Percentiles rank a stretch among this genome's conserved stretches.
Conservation (phyloP, 1,140 invertebrate genomes). For the Mycetomoellerius zeteki region DNA sequence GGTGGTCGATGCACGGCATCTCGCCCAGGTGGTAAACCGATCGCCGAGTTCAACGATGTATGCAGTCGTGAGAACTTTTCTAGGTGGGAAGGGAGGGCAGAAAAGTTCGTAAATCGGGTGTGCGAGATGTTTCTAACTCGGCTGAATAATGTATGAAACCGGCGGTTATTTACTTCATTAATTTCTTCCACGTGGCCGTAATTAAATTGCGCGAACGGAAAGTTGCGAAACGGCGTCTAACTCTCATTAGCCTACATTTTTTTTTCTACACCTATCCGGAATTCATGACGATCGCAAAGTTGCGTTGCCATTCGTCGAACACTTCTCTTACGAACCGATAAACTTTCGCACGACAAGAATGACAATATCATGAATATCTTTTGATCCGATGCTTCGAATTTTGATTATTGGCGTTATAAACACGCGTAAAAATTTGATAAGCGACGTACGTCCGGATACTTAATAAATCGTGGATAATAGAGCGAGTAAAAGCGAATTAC, state of each 20-base stretch:
- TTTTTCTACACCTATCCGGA: not conserved
- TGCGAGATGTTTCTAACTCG: conserved; percentile 61
- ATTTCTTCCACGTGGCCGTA: conserved; percentile 62
- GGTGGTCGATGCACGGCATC: not conserved
- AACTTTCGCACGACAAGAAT: not conserved
- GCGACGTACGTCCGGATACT: conserved; percentile 32
- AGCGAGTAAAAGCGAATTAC: not conserved
- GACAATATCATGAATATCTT: not conserved
- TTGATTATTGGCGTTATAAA: not conserved
- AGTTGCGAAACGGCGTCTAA: conserved; percentile 55
- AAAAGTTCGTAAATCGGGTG: conserved; percentile 64
- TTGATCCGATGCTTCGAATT: not conserved
- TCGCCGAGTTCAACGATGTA: conserved; percentile 37
- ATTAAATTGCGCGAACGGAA: conserved; percentile 60
- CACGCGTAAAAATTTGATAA: not conserved
- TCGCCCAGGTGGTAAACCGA: conserved; percentile 56
- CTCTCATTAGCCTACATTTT: conserved; percentile 58
- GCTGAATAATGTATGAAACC: conserved; percentile 63
- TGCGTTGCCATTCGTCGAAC: not conserved
- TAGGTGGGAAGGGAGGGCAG: not conserved
- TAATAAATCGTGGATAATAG: conserved; percentile 47
- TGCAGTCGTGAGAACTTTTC: conserved; percentile 53
- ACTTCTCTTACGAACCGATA: not conserved
- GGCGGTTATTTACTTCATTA: conserved; percentile 64
- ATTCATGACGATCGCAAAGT: conserved; percentile 29